Base-by-base conservation (phyloP, 1,140 invertebrate species). In the Macrobrachium rosenbergii region DNA sequence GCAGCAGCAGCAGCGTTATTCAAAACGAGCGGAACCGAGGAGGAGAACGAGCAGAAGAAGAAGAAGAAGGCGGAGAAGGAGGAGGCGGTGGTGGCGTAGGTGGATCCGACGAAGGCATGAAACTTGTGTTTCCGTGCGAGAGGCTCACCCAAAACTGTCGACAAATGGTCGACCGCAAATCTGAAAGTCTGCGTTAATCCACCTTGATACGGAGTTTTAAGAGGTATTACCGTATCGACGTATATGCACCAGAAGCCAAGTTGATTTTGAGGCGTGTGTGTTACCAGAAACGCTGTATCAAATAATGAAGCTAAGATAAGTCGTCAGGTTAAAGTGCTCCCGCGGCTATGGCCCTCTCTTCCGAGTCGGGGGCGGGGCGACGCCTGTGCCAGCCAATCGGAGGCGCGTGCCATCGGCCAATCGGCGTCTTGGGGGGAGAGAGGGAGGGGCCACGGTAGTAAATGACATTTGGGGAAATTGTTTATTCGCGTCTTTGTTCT, bases 141-240 rank as follows among this genome's bases (percentile, higher is more conserved):
- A 60, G n/a, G 63, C 69, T 72, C 85, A 87, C 85, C 45, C 85
- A 63, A 69, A 81, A 87, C 85, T 87, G 85, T 73, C 85, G 85
- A 87, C 85, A 87, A 87, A 87, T 81, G 78, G 81, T 72, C 78
- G 72, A 28, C 82, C 85, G 79, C 85, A 87, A 82, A 87, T 87
- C 85, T 87, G 85, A 81, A 87, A 87, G 85, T 87, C 78, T 82
- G 78, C 77, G 78, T 73, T 87, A 87, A 87, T 87, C 85, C 85
- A 87, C 28, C 78, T 75, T 84, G 83, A 84, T 84, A 67, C 83
- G 63, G 60, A 84, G 83, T 84, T 87, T 87, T 87, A 87, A 76
- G 79, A 87, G 85, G 85, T 73, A 87, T 87, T 87, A 87, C 78
- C 45, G 85, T 82, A 81, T 82, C 69, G 85, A 69, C 85, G 85